phyloP scores from a whole-genome alignment of 2,797 vertebrate species.

The Graptemys geographica region DNA sequence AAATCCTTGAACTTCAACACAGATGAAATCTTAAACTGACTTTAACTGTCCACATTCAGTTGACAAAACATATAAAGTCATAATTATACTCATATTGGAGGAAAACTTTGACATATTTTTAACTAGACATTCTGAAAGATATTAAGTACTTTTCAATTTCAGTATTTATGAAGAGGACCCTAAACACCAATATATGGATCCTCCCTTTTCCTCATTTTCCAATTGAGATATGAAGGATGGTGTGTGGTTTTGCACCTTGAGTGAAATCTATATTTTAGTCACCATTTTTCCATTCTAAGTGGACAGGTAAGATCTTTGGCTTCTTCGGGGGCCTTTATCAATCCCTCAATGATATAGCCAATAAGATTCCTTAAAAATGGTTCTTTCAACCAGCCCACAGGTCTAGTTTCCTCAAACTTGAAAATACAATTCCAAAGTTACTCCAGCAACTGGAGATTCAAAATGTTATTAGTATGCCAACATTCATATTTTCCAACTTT shows the following conservation, averaged over 20 bases:
- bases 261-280: neutral
- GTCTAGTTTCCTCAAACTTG: neutral
- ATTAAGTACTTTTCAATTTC: conserved; percentile 7
- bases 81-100: conserved; percentile 34
- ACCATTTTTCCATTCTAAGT: neutral
- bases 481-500: neutral
- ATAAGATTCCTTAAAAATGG: neutral
- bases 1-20: conserved; percentile 67
- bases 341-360: neutral
- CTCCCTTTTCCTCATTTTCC: neutral
- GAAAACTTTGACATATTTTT: neutral
- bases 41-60: conserved; percentile 73
- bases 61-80: conserved; percentile 72
- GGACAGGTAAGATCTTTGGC: neutral
- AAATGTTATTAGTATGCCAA: neutral
- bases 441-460: neutral
- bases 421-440: neutral
- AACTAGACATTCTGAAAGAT: conserved; percentile 17
- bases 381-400: neutral
- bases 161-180: neutral
- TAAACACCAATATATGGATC: conserved; percentile 3
- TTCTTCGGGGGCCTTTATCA: neutral
- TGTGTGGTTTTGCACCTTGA: neutral
- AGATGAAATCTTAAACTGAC: conserved; percentile 61
- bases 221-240: neutral